Conservation (phyloP, 2,797 vertebrate species). For the Melanogrammus aeglefinus region DNA sequence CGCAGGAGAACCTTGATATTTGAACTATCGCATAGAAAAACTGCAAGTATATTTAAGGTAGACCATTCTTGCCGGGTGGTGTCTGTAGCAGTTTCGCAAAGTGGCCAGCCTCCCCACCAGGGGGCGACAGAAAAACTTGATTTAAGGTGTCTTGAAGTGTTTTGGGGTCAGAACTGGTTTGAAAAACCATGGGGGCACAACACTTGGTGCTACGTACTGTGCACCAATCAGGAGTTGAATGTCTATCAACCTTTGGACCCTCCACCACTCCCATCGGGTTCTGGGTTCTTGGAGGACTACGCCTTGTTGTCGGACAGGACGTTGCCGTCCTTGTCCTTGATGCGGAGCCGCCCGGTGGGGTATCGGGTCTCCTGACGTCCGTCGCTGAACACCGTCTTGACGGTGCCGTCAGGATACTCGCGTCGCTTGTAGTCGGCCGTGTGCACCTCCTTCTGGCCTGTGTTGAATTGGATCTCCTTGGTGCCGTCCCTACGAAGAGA, state of each 20-base stretch:
- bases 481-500: slow-evolving; percentile 80
- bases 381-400: slow-evolving; percentile 88
- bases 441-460: slow-evolving; percentile 91
- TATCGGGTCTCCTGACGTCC: slow-evolving; percentile 93
- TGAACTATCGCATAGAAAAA: background rate
- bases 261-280: background rate
- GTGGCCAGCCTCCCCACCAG: background rate
- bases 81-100: background rate
- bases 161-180: no score
- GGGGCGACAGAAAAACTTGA: background rate
- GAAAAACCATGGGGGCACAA: no score
- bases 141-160: background rate
- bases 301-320: slow-evolving; percentile 79
- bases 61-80: background rate
- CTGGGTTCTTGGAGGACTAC: slow-evolving; percentile 25
- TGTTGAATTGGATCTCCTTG: slow-evolving; percentile 92
- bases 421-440: slow-evolving; percentile 87
- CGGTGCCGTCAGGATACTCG: slow-evolving; percentile 91
- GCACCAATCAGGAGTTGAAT: background rate
- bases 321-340: slow-evolving; percentile 92
- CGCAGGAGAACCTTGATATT: background rate
- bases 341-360: slow-evolving; percentile 81
- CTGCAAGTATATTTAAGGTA: background rate
- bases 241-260: background rate
- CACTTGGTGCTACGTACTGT: background rate